Base-by-base conservation (phyloP, 1,140 invertebrate species). In the Augochlora pura region DNA sequence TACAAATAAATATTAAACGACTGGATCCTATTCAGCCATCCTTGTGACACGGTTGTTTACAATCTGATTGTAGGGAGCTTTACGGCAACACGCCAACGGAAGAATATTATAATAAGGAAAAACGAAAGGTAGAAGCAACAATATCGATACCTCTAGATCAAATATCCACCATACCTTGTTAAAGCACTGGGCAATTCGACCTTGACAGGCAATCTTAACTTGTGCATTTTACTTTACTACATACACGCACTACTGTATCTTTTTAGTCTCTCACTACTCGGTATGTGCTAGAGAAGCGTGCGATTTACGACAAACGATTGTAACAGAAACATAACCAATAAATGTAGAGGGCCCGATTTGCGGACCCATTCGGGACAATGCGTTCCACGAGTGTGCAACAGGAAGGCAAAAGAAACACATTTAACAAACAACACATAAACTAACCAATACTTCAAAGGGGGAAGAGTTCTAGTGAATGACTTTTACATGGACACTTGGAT, bases 181-280 rank as follows among this genome's bases (percentile, higher is more conserved):
- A 92, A 86, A 82, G 87, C 87, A 86, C 89, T 88, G 85, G 91
- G 90, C 68, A 92, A 91, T 88, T 91, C 91, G 75, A 92, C 89
- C 89, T 91, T 92, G 86, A 91, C 89, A 86, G 90, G 89, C 80
- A 91, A 83, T 78, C 89, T 91, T 85, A 91, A 89, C 87, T 91
- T 92, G 87, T 91, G 89, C 91, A 92, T 92, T 90, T 89, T 91
- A 84, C 10, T 25, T 75, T 81, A 27, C 80, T 85, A 80, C 80
- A 25, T 89, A 81, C 79, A 75, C 87, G 81, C 87, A 84, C 87
- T 86, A 86, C 73, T 73, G 64, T 66, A 73, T 72, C n/a, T 65
- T 81, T 74, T 65, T 65, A 73, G 64, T 82, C 68, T 83, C 27
- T 57, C 66, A 57, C 54, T 72, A 67, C 18, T 66, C 62, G 46